Evolutionary conservation across 2,113 vertebrate genomes (phyloP), one percentile per base, ranked within the genome.

Genomic region (Falco punctatus): DNA sequence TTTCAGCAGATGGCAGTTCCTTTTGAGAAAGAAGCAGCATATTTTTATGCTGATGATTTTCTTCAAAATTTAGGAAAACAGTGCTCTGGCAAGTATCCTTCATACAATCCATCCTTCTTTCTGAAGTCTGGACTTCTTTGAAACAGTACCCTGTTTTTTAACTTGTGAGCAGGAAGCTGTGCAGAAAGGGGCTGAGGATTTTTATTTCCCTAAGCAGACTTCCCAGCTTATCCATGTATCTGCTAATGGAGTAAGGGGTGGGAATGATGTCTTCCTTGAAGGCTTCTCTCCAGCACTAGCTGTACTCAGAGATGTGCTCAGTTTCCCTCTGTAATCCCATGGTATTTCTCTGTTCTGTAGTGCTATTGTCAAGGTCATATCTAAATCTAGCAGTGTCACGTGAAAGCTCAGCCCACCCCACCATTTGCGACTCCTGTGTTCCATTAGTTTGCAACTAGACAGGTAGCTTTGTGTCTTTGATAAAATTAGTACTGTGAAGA

Each of bases 11-110:
- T 90, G 88, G 82, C 48, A 54, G 6, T 73, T 91, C 48, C 38
- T 89, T 92, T 81, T 88, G 32, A 72, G 87, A 81, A 81, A 91
- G 81, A 48, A 73, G 35, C 30, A 72, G 58, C 23, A 5, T 90
- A 42, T 90, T 91, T 93, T 93, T 93, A 21, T 84, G 73, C 51
- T 78, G 24, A 61, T 67, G 57, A 67, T 89, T 92, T 91, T 87
- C 61, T 72, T 67, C 65, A 85, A n/a, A 48, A 84, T 92, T 90
- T 38, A 64, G 66, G 32, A 74, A 83, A 87, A 49, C 65, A 71
- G 55, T 7, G 1, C 28, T 74, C n/a, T 94, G 74, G 81, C 78
- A 93, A 74, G 57, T 71, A 71, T 71, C 57, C 32, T 87, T 75
- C 38, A 55, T 15, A 5, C 33, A 91, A 75, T 48, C 48, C 52